phyloP scores from a whole-genome alignment of 2,888 invertebrate genomes.

The Apomyelois bistriatella region DNA sequence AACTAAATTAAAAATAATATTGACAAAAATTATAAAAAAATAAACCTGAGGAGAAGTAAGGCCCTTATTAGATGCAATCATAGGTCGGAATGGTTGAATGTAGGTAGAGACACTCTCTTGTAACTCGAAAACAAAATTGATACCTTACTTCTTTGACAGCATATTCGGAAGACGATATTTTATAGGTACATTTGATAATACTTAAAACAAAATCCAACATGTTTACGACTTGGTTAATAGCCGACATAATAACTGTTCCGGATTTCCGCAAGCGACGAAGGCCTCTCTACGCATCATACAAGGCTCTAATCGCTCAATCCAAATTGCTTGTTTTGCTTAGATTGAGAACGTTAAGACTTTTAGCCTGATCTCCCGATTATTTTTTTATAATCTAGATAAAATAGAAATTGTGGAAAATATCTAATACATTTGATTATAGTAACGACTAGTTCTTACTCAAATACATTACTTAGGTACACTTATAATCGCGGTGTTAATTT shows the following conservation, averaged over 20 bases:
- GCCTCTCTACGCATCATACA: conserved; percentile 6
- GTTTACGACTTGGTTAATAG: conserved; percentile 5
- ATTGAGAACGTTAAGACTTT: not conserved
- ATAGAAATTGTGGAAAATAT: not conserved
- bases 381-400: not conserved
- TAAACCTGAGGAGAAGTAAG: too few species aligned
- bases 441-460: not conserved
- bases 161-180: not conserved
- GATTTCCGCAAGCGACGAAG: conserved; percentile 13
- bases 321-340: not conserved
- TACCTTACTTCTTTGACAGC: not conserved
- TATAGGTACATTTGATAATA: not conserved
- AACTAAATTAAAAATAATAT: not conserved
- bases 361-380: not conserved
- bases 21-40: too few species aligned
- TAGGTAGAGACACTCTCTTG: too few species aligned
- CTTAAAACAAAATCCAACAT: not conserved
- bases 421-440: not conserved
- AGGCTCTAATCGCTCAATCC: conserved; percentile 7
- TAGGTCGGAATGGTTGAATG: too few species aligned
- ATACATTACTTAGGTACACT: too few species aligned
- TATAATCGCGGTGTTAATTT: too few species aligned
- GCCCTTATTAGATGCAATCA: too few species aligned
- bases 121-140: too few species aligned
- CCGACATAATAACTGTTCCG: conserved; percentile 1